A percentile compares a stretch with the other conserved stretches of the same genome.
Conservation (phyloP, 1,140 invertebrate genomes). For the Matsumurasca onukii region DNA sequence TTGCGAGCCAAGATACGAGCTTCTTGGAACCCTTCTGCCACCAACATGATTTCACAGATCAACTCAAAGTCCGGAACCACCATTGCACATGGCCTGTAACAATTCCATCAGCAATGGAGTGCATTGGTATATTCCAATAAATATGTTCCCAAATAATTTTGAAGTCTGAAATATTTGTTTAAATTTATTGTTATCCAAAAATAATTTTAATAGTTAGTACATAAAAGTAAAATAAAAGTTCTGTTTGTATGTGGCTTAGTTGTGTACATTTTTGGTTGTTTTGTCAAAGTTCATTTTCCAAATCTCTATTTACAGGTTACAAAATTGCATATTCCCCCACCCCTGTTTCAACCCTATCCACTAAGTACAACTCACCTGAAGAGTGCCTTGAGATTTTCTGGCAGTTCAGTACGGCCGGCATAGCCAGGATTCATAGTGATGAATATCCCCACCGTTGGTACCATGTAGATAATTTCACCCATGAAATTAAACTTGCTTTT, state of each 20-base stretch:
- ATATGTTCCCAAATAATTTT: not conserved
- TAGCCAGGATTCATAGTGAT: constrained; percentile 99
- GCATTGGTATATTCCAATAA: constrained; percentile 13
- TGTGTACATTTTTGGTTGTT: too few relatives aligned
- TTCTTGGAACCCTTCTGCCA: constrained; percentile 96
- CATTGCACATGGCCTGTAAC: constrained; percentile 88
- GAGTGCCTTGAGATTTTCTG: constrained; percentile 85
- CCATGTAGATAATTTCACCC: constrained; percentile 85
- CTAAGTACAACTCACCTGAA: too few relatives aligned
- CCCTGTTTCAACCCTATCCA: too few relatives aligned
- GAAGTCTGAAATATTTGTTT: too few relatives aligned
- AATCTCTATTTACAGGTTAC: too few relatives aligned
- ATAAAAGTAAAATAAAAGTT: too few relatives aligned
- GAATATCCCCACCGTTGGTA: constrained; percentile 88
- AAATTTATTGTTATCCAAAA: too few relatives aligned
- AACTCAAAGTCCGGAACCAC: constrained; percentile 96
- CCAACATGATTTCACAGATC: constrained; percentile 98
- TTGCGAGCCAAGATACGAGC: constrained; percentile 90
- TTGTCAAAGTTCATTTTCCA: too few relatives aligned
- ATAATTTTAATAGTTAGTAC: too few relatives aligned
- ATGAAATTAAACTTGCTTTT: constrained; percentile 90
- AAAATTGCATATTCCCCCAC: too few relatives aligned
- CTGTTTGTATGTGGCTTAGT: too few relatives aligned
- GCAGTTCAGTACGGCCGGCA: constrained; percentile 88
- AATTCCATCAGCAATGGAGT: too few relatives aligned